Conservation (phyloP, 1,140 invertebrate species). For the Schlechtendalia chinensis region DNA sequence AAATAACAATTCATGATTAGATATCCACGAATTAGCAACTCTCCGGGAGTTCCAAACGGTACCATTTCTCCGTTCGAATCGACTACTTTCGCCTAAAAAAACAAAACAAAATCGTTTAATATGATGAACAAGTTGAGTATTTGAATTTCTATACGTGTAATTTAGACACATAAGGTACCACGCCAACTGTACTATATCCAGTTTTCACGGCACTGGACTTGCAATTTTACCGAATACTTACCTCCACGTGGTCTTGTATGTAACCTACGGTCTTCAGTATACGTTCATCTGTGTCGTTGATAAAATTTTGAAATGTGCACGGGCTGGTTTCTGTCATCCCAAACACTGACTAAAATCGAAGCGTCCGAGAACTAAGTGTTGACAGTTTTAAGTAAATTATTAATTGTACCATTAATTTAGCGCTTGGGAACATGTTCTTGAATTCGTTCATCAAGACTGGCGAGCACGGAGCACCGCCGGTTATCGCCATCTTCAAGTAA, state of each 20-base stretch:
- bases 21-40: conserved; percentile 81
- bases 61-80: conserved; percentile 70
- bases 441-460: conserved; percentile 69
- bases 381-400: neutral
- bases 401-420: neutral
- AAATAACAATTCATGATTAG: conserved; percentile 83
- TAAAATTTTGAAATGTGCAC: conserved; percentile 64
- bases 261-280: conserved; percentile 74
- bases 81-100: conserved; percentile 65
- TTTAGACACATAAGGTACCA: no score
- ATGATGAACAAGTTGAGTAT: no score
- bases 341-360: conserved; percentile 70
- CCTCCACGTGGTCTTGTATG: conserved; percentile 77
- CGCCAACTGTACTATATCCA: no score
- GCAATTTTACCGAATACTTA: conserved; percentile 48
- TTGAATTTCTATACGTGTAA: no score
- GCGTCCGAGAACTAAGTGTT: neutral
- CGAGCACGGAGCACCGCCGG: conserved; percentile 74
- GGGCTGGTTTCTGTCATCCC: conserved; percentile 86
- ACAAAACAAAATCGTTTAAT: no score
- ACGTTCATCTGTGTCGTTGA: conserved; percentile 65
- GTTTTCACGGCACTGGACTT: no score
- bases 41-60: conserved; percentile 74
- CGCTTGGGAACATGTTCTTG: conserved; percentile 55
- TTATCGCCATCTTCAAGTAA: conserved; percentile 61